phyloP scores from a whole-genome alignment of 2,888 invertebrate genomes.

The Ectemnius continuus region DNA sequence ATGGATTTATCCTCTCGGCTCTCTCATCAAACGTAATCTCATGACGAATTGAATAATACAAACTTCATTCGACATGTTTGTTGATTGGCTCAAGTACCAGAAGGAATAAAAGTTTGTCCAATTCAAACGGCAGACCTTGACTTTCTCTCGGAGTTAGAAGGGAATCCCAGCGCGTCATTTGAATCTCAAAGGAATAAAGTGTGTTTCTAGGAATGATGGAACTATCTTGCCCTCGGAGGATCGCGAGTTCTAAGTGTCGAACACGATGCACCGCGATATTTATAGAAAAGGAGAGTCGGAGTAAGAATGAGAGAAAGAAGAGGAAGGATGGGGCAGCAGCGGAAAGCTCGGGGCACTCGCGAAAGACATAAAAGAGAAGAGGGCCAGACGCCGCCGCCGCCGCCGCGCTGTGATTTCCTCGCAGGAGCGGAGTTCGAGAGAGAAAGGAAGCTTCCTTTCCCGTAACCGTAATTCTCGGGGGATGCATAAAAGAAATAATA shows the following conservation, averaged over 20 bases:
- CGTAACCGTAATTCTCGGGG: slow-evolving; percentile 31
- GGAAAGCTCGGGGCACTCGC: not conserved
- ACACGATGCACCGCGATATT: not conserved
- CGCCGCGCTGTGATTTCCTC: no score
- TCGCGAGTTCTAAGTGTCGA: no score
- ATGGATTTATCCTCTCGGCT: not conserved
- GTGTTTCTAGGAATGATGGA: no score
- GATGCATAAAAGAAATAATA: slow-evolving; percentile 47
- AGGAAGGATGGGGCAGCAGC: not conserved
- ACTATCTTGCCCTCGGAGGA: no score
- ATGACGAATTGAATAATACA: not conserved
- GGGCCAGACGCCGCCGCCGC: slow-evolving; percentile 15
- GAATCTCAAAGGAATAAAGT: no score
- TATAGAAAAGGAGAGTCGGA: not conserved
- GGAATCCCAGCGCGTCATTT: no score
- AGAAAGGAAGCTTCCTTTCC: slow-evolving; percentile 5
- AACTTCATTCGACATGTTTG: not conserved
- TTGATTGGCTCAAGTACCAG: not conserved
- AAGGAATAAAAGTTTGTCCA: not conserved
- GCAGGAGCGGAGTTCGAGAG: no score
- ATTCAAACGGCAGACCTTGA: not conserved
- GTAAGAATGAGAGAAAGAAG: no score
- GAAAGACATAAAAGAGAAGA: slow-evolving; percentile 2
- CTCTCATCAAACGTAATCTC: no score
- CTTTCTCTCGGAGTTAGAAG: not conserved